Evolutionary conservation across 2,888 invertebrate species (phyloP).

Genomic region (Brachyptera putata): DNA sequence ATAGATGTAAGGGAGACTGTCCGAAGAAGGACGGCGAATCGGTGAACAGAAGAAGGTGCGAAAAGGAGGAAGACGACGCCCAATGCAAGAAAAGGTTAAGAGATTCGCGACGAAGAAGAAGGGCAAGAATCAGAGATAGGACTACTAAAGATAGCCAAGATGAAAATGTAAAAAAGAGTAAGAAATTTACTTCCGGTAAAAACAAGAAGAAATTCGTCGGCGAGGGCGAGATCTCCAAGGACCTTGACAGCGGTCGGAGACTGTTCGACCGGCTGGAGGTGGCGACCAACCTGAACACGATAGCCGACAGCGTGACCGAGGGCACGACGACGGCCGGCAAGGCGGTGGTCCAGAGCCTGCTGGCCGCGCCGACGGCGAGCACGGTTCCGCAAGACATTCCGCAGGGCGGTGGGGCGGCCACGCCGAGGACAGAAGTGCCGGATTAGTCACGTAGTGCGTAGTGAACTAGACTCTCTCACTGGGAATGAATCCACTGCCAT

Average conservation of each 20-base stretch:
- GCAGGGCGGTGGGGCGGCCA: neutral
- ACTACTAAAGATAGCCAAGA: neutral
- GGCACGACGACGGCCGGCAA: conserved; percentile 23
- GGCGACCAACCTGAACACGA: neutral
- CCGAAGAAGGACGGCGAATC: conserved; percentile 42
- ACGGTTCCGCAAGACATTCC: neutral
- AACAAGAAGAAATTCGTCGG: conserved; percentile 10
- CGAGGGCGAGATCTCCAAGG: conserved; percentile 5
- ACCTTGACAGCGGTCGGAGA: conserved; percentile 2
- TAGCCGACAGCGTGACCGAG: conserved; percentile 30
- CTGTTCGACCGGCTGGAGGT: neutral
- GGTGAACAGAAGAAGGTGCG: conserved; percentile 45
- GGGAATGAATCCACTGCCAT: too few species aligned
- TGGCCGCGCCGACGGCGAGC: neutral
- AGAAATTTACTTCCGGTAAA: neutral
- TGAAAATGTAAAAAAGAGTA: conserved; percentile 11
- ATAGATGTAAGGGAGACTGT: conserved; percentile 33
- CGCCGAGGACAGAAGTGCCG: neutral
- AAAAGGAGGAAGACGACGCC: conserved; percentile 43
- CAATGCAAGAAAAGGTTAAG: conserved; percentile 31
- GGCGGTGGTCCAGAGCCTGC: neutral
- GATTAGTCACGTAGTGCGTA: neutral
- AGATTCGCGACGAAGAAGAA: conserved; percentile 22
- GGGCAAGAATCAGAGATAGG: conserved; percentile 1
- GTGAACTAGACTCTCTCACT: too few species aligned